Base-by-base conservation (phyloP, 92 coral and sea anemone genomes). In the Chrysogorgia sp. region DNA sequence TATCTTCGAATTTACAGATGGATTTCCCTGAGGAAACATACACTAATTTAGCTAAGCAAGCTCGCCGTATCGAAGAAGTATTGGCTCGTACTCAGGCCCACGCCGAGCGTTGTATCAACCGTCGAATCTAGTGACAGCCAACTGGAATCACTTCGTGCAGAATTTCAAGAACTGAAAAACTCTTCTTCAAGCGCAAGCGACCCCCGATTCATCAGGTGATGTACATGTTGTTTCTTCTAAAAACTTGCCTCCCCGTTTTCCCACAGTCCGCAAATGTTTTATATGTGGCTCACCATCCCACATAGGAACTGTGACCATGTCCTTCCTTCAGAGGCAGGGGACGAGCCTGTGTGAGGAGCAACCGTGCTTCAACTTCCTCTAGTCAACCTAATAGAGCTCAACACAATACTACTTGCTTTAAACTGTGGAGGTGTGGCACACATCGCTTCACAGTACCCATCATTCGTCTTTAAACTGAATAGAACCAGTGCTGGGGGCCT, bases 231-330 rank as follows among this genome's bases (percentile, higher is more conserved):
- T 56, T 17, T 40, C 79, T 21, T 71, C 61, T 29, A 60, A 71
- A 68, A 71, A 69, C 60, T 29, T 71, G 34, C 41, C 19, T 50
- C 58, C 80, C 12, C 21, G 64, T 6, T 64, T 23, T 26, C 67
- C 79, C 56, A n/a, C 40, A 29, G 48, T 45, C 66, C 50, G 69
- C 15, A 81, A 81, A 49, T 81, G 80, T 70, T 81, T 81, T 50
- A 2, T 58, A 10, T 41, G 72, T 80, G 84, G 84, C 30, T 68
- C 78, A n/a, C 31, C 8, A 60, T 12, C 26, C n/a, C 63, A 34
- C 56, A 43, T 55, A 67, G 71, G 59, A 61, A 81, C 40, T 81
- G 85, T 59, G 43, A n/a, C 37, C 71, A 60, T 59, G 50, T 59
- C 24, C 80, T 37, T 63, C 67, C 63, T 66, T 64, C 41, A 57